Evolutionary conservation across 2,113 vertebrate genomes (phyloP), one percentile per base, ranked within the genome.

Genomic region (Alces alces): DNA sequence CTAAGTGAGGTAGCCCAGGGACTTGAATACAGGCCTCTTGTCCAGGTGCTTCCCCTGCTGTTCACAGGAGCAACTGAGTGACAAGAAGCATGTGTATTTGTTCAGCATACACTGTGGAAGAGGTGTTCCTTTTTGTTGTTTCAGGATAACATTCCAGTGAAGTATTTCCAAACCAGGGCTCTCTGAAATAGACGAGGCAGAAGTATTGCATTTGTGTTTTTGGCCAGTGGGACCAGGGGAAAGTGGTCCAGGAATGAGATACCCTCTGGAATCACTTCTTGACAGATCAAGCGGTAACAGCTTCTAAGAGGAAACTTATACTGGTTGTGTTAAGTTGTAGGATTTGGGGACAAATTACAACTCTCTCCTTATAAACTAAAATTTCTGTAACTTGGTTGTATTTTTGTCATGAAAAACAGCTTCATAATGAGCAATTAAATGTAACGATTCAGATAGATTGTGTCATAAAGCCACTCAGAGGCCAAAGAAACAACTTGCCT

Each of bases 191-290:
- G 70, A 92, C 12, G 39, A 12, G 23, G 43, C 9, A 79, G 70
- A 64, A 93, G 33, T 52, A 25, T 15, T 21, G 1, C 12, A 3
- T 61, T 64, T 96, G 19, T 52, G 57, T 88, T 97, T 60, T 58
- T 93, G 86, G 87, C 83, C 83, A 79, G 55, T 82, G 52, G 93
- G 57, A 93, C 92, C 43, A 73, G 89, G 61, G 60, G 30, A 79
- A 96, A 96, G 64, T 21, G 90, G 80, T 90, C 82, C 47, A 92
- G 82, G 89, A 96, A 96, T 55, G 93, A 83, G 89, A 96, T 1
- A 64, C 70, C 96, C 91, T 95, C 95, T 96, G 96, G 86, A 85
- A 91, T 61, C 89, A 70, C 28, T 66, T 95, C 89, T 93, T 91
- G 89, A 76, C 91, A 93, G 70, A 70, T 80, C 27, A 30, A 64